Evolutionary conservation across 2,113 vertebrate genomes (phyloP).

Genomic region (Tretioscincus oriximinensis): DNA sequence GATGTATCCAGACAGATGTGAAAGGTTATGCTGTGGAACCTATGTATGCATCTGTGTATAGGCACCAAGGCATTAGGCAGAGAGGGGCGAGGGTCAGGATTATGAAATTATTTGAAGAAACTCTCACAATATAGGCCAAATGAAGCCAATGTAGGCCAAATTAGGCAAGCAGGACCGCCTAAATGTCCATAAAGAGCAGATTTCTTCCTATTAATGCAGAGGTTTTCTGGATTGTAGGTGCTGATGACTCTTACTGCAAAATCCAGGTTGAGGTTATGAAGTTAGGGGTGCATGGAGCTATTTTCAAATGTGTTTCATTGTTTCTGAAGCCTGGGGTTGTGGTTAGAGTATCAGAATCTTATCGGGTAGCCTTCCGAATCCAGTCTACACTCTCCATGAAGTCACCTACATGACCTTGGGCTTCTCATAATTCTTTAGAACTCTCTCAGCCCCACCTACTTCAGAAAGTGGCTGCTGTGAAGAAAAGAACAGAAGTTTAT

Average conservation of each 20-base stretch:
- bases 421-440: too few species aligned
- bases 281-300: neutral
- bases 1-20: conserved; percentile 41
- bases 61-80: conserved; percentile 38
- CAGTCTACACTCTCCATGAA: too few species aligned
- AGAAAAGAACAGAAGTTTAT: too few species aligned
- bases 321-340: too few species aligned
- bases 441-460: too few species aligned
- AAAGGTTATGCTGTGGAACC: conserved; percentile 37
- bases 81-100: conserved; percentile 22
- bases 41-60: conserved; percentile 40
- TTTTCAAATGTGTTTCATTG: too few species aligned
- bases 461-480: too few species aligned
- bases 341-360: too few species aligned
- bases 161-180: neutral
- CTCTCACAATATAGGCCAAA: conserved; percentile 18
- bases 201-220: neutral
- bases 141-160: conserved; percentile 3
- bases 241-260: too few species aligned
- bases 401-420: too few species aligned
- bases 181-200: neutral
- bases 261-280: neutral
- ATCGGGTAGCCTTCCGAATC: too few species aligned
- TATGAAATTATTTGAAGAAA: conserved; percentile 15
- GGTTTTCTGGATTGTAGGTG: neutral